Evolutionary conservation across 2,113 vertebrate genomes (phyloP).

Genomic region (Platysternon megacephalum): DNA sequence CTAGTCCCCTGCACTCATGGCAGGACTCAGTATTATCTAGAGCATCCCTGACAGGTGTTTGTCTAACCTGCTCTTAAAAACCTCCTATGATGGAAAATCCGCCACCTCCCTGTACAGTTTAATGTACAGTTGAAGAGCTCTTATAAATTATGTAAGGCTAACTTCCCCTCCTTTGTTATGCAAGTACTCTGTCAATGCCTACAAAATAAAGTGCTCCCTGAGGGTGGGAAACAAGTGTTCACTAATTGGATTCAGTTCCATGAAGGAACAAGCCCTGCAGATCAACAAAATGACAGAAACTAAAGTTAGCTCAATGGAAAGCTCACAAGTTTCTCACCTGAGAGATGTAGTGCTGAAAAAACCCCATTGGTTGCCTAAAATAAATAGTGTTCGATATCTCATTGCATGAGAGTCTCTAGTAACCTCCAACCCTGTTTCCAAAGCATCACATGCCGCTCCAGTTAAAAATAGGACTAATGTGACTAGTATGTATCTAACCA

Average conservation of each 20-base stretch:
- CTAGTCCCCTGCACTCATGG: too few relatives aligned
- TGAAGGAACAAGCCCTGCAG: neutral
- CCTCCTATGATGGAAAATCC: too few relatives aligned
- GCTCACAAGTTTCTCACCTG: neutral
- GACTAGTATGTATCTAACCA: neutral
- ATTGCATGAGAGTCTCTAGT: neutral
- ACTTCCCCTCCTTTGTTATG: slow-evolving; percentile 19
- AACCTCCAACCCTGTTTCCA: neutral
- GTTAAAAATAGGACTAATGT: neutral
- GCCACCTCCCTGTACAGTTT: too few relatives aligned
- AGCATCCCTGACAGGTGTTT: too few relatives aligned
- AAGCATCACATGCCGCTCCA: neutral
- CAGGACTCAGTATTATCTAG: too few relatives aligned
- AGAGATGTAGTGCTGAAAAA: neutral
- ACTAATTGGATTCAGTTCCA: slow-evolving; percentile 7
- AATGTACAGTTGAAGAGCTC: neutral
- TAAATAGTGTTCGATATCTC: neutral
- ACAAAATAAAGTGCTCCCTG: neutral
- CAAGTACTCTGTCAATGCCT: neutral
- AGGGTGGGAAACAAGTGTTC: neutral
- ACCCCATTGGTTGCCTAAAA: neutral
- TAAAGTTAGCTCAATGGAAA: neutral
- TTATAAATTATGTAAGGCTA: slow-evolving; percentile 7
- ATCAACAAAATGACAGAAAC: neutral
- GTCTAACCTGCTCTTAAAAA: too few relatives aligned